These are phyloP conservation scores for Oligia fasciuncula DNA, from an alignment of 2,888 invertebrate genomes.

Conservation along the genomic window DNA sequence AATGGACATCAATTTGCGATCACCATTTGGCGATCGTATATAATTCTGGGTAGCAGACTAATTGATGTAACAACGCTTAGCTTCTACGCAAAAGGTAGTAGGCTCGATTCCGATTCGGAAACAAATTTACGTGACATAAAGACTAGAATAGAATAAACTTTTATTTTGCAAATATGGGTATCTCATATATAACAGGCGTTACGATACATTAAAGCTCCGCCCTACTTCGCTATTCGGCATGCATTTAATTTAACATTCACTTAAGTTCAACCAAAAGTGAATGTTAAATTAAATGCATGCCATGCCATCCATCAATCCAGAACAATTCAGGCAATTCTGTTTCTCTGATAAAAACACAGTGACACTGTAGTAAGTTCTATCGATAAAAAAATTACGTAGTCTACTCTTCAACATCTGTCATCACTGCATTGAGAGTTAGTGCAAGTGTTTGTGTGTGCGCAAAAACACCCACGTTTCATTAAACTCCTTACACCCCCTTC, in stretches of 20 bases:
- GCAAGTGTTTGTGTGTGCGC: not conserved
- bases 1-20: not conserved
- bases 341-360: not conserved
- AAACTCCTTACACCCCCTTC: slow-evolving; percentile 1
- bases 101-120: not conserved
- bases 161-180: not conserved
- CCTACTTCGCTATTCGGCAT: not conserved
- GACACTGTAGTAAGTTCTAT: not conserved
- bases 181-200: too few species aligned
- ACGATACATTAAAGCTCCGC: not conserved
- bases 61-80: not conserved
- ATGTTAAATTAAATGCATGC: too few species aligned
- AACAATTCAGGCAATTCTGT: not conserved
- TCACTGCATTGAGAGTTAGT: not conserved
- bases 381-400: not conserved
- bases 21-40: not conserved
- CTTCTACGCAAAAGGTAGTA: not conserved
- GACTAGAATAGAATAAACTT: not conserved
- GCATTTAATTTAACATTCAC: not conserved
- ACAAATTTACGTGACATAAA: not conserved
- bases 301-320: not conserved
- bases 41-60: not conserved
- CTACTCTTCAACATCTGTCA: not conserved
- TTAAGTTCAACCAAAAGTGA: not conserved
- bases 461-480: not conserved